Evolutionary conservation across 1,140 invertebrate species (phyloP), one percentile per base, ranked within the genome.

Genomic region (Drosophila virilis): DNA sequence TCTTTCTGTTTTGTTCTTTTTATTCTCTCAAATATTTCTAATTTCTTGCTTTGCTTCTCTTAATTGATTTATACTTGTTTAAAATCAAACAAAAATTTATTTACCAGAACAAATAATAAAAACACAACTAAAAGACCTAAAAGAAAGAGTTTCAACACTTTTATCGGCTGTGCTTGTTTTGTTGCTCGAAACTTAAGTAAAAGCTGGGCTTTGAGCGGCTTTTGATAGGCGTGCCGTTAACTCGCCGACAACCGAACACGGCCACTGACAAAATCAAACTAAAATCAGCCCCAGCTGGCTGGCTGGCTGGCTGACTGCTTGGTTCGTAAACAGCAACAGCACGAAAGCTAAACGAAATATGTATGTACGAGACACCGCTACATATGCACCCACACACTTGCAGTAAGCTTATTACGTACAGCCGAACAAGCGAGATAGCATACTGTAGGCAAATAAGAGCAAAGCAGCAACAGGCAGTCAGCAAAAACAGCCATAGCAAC

Each of bases 251-350:
- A 85, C 78, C 82, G 82, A 65, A 71, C 83, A 82, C 81, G 81
- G 52, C 81, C 77, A 84, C 66, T 77, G 66, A 74, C 66, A 81
- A 85, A 86, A 74, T 85, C 66, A 54, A 78, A 85, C 75, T 85
- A 71, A 78, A 80, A 58, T 60, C 59, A 65, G 57, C 40, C 61
- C 33, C 68, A 51, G 61, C 76, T 46, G 59, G 59, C 75, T 77
- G 37, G 33, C 70, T 72, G 62, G 15, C 35, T 67, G 64, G 43
- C 57, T 68, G 66, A 15, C 51, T 66, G 52, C 40, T 67, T 35
- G 51, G 42, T 74, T 74, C 72, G 72, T 69, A 74, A 69, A 69
- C 69, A 74, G 60, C 72, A 57, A 74, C 59, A 69, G 58, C 66
- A 74, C 66, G 72, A 74, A 74, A 74, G 72, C 66, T 70, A 74